A percentile compares a stretch with the other conserved stretches of the same genome.
Conservation (phyloP, 2,888 invertebrate species). For the Drosophila anomelani region DNA sequence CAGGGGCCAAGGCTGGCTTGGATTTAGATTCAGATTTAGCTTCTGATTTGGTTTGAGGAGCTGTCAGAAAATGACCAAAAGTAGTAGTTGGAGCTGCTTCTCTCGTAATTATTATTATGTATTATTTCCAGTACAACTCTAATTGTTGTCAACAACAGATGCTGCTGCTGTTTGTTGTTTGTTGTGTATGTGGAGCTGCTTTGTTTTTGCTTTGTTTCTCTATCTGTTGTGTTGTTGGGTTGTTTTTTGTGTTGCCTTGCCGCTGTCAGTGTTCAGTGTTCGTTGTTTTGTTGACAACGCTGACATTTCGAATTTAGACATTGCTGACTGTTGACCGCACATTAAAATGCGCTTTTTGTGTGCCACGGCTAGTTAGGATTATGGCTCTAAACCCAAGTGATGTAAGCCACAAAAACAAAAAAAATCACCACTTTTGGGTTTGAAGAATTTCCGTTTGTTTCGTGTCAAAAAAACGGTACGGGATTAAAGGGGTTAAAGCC, state of each 20-base stretch:
- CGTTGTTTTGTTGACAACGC: constrained; percentile 70
- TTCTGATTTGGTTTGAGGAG: constrained; percentile 36
- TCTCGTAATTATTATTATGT: constrained; percentile 70
- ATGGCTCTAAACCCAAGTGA: constrained; percentile 43
- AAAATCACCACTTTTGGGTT: constrained; percentile 29
- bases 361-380: constrained; percentile 60
- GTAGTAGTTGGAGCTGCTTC: constrained; percentile 67
- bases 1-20: constrained; percentile 20
- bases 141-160: constrained; percentile 61
- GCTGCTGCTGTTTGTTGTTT: background rate
- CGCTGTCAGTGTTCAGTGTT: constrained; percentile 33
- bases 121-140: constrained; percentile 60
- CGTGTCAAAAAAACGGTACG: constrained; percentile 56
- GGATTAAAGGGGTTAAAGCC: constrained; percentile 21
- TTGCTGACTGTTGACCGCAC: constrained; percentile 77
- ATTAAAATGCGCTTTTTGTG: constrained; percentile 73
- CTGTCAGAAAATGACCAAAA: constrained; percentile 25
- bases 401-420: constrained; percentile 40
- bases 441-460: constrained; percentile 64
- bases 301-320: constrained; percentile 77
- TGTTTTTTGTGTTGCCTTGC: background rate
- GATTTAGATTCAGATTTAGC: background rate
- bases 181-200: too few species aligned
- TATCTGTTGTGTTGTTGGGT: constrained; percentile 4
- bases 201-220: background rate